A percentile compares a stretch with the other conserved stretches of the same genome.
Conservation (phyloP, 2,888 invertebrate species). For the Mesoligia furuncula region DNA sequence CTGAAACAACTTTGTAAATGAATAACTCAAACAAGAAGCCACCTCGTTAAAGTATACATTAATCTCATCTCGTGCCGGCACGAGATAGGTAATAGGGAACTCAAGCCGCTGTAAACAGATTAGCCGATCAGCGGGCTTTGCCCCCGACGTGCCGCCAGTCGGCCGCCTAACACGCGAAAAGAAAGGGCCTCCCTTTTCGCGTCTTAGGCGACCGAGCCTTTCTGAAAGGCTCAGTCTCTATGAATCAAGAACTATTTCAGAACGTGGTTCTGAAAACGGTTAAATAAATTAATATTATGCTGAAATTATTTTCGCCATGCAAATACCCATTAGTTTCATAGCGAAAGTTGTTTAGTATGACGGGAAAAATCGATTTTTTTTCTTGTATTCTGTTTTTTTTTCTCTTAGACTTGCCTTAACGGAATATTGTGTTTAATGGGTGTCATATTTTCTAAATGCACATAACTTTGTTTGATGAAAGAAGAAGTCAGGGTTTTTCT, state of each 20-base stretch:
- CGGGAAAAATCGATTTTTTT: no score
- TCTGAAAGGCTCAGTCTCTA: slow-evolving; percentile 7
- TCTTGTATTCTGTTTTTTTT: no score
- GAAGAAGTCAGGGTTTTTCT: no score
- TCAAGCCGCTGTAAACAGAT: slow-evolving; percentile 30
- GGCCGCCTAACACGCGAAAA: not conserved
- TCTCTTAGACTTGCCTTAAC: no score
- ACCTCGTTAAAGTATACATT: slow-evolving; percentile 6
- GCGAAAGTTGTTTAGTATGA: not conserved
- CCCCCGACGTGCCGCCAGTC: not conserved
- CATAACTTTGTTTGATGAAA: no score
- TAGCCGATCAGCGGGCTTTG: slow-evolving; percentile 19
- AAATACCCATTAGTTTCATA: not conserved
- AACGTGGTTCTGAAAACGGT: not conserved
- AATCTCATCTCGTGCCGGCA: slow-evolving; percentile 23
- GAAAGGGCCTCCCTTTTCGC: no score
- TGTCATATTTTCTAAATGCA: no score
- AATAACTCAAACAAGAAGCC: slow-evolving; percentile 5
- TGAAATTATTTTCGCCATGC: not conserved
- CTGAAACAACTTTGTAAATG: slow-evolving; percentile 21
- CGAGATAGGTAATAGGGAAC: slow-evolving; percentile 8
- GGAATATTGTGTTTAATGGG: no score
- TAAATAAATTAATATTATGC: not conserved
- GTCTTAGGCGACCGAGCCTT: no score
- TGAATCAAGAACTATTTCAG: slow-evolving; percentile 27